phyloP scores from a whole-genome alignment of 2,113 vertebrate genomes.

The Pterocles gutturalis region DNA sequence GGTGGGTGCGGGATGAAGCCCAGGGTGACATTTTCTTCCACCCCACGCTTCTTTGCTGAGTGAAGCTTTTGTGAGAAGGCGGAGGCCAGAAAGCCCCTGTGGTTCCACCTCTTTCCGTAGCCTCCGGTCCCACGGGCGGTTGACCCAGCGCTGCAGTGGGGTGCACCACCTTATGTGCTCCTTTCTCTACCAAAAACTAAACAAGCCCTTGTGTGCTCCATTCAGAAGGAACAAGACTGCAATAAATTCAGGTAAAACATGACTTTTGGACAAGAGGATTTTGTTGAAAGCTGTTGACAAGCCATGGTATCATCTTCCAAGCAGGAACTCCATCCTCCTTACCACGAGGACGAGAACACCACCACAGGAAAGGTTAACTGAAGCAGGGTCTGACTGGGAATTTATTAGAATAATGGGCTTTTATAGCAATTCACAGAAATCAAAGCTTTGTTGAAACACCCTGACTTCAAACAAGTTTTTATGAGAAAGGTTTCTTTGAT shows the following conservation, averaged over 20 bases:
- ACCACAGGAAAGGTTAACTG: neutral
- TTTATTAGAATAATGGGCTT: neutral
- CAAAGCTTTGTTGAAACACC: neutral
- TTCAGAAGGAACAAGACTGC: neutral
- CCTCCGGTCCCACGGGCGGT: accelerated
- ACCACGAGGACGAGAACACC: neutral
- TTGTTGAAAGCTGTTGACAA: neutral
- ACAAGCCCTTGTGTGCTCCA: neutral
- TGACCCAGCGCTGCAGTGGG: accelerated
- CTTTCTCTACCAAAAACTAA: neutral
- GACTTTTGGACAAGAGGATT: neutral
- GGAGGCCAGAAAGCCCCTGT: neutral
- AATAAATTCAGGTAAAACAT: neutral
- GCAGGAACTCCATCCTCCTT: neutral
- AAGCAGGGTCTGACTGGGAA: neutral
- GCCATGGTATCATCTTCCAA: neutral
- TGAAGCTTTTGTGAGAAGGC: conserved; percentile 47
- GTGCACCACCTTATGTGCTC: accelerated
- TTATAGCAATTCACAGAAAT: neutral
- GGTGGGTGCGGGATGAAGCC: neutral
- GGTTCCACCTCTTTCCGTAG: neutral
- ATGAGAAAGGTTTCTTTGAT: neutral
- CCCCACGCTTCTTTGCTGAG: conserved; percentile 46
- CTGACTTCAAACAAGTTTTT: neutral
- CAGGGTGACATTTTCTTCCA: conserved; percentile 59